phyloP scores from a whole-genome alignment of 1,140 invertebrate species.

The Dendroctonus ponderosae region DNA sequence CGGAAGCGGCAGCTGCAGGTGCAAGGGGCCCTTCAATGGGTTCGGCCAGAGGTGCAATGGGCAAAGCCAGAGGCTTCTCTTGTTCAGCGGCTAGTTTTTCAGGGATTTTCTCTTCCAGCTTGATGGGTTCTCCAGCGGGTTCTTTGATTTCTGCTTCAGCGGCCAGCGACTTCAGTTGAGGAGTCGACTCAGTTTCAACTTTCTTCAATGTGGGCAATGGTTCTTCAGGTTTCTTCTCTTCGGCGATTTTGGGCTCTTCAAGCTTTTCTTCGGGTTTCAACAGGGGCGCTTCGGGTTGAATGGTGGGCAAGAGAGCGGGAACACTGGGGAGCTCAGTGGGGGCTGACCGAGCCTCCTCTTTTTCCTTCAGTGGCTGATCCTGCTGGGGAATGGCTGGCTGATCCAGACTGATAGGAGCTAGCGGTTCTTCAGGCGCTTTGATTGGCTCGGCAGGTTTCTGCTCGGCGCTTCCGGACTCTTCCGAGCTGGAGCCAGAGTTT shows the following conservation, averaged over 20 bases:
- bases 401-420: background rate
- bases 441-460: background rate
- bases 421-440: background rate
- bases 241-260: background rate
- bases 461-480: constrained; percentile 31
- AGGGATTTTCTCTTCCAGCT: constrained; percentile 17
- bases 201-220: constrained; percentile 28
- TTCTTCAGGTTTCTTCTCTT: constrained; percentile 13
- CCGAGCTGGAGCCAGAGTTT: constrained; percentile 28
- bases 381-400: background rate
- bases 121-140: constrained; percentile 26
- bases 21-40: constrained; percentile 23
- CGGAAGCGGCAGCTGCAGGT: constrained; percentile 31
- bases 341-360: constrained; percentile 12
- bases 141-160: background rate
- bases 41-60: constrained; percentile 29
- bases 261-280: constrained; percentile 27
- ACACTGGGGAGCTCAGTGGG: background rate
- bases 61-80: constrained; percentile 44
- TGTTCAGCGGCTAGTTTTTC: constrained; percentile 36
- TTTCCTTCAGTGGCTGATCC: background rate
- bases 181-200: constrained; percentile 29
- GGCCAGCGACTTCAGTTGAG: constrained; percentile 13
- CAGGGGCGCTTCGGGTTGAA: background rate
- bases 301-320: background rate